phyloP scores from a whole-genome alignment of 1,140 invertebrate species.

The Semibalanus balanoides region DNA sequence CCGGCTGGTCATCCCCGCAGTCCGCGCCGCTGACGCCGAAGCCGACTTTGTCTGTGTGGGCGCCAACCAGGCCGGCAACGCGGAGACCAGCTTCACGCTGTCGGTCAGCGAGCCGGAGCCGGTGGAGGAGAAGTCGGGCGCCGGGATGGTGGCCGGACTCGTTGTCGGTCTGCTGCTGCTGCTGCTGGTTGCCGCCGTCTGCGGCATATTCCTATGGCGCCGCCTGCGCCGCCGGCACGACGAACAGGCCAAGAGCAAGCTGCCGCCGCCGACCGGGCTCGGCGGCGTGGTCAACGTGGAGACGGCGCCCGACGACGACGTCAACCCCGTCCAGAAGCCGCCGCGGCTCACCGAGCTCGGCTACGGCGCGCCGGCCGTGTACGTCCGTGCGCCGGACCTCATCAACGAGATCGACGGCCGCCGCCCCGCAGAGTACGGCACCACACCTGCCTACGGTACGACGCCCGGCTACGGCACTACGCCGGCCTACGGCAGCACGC shows the following conservation, averaged over 20 bases:
- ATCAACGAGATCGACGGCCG: not conserved
- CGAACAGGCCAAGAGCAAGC: not conserved
- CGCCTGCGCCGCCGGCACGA: constrained; percentile 25
- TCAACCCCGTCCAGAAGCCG: constrained; percentile 50
- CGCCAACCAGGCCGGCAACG: constrained; percentile 62
- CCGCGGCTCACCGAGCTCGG: constrained; percentile 44
- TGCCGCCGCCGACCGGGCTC: not conserved
- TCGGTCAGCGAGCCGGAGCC: constrained; percentile 26
- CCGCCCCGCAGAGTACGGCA: not conserved
- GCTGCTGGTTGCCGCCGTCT: not conserved
- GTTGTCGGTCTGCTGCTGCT: constrained; percentile 10
- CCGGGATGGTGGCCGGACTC: constrained; percentile 15
- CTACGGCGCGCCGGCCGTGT: not conserved
- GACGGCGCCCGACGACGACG: not conserved
- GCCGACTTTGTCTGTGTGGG: constrained; percentile 42
- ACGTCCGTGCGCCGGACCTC: not conserved
- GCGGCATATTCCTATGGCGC: constrained; percentile 26
- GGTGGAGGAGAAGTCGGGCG: constrained; percentile 14
- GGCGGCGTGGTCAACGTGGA: not conserved
- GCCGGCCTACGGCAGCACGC: not conserved
- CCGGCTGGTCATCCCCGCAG: constrained; percentile 65
- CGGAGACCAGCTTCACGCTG: constrained; percentile 59
- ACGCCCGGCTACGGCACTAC: not conserved
- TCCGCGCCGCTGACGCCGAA: constrained; percentile 69
- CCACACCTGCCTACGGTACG: not conserved